Percentiles rank a stretch among this genome's conserved stretches.
Evolutionary conservation across 2,888 invertebrate species (phyloP).

Genomic region (Biston betularia): DNA sequence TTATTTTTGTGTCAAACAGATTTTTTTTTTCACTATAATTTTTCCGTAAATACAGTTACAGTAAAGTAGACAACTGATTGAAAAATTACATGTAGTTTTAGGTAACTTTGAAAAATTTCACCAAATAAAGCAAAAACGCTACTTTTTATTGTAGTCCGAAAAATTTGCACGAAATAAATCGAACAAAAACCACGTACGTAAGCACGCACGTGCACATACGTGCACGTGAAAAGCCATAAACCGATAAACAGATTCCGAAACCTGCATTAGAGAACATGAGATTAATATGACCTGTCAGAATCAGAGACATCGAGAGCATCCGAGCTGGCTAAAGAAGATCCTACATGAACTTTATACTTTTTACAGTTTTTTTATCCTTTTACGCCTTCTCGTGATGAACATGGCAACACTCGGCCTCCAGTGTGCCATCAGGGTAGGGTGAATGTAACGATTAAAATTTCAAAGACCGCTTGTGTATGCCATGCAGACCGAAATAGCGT

Average conservation of each 20-base stretch:
- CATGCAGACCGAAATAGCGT: constrained; percentile 79
- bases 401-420: constrained; percentile 66
- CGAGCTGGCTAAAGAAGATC: constrained; percentile 18
- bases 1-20: no score
- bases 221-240: not conserved
- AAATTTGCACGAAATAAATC: no score
- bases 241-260: not conserved
- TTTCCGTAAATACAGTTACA: no score
- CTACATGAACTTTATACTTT: constrained; percentile 47
- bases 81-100: no score
- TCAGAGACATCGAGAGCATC: constrained; percentile 7
- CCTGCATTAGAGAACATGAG: not conserved
- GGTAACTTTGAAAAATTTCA: no score
- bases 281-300: constrained; percentile 2
- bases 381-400: constrained; percentile 58
- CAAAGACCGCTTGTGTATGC: constrained; percentile 79
- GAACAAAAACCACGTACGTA: no score
- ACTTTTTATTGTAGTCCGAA: no score
- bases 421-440: constrained; percentile 78
- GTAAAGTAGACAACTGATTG: no score
- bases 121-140: no score
- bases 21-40: no score
- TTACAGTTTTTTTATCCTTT: constrained; percentile 56
- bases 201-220: no score
- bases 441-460: constrained; percentile 85